These are phyloP conservation scores for Aphelocoma californica DNA, from an alignment of 2,797 vertebrate genomes.

Conservation along the genomic window DNA sequence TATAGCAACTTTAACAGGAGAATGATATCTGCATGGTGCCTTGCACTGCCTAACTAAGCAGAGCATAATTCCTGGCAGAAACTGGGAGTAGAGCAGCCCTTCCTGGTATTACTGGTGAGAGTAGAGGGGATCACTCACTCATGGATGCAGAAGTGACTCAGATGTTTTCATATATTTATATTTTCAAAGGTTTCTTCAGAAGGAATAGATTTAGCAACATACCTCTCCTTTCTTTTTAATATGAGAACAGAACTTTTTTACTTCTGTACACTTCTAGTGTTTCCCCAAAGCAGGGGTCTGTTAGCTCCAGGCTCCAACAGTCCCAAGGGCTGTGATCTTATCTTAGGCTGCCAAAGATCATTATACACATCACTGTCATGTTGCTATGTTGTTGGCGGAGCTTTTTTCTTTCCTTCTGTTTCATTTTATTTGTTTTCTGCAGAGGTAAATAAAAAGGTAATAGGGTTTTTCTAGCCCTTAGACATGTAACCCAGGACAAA, in stretches of 20 bases:
- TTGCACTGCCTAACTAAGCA: not conserved
- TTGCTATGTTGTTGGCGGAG: conserved; percentile 14
- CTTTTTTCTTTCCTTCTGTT: not conserved
- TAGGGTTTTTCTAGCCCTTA: conserved; percentile 11
- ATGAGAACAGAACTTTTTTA: not conserved
- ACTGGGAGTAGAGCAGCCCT: not conserved
- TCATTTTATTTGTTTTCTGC: conserved; percentile 38
- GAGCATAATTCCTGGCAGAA: not conserved
- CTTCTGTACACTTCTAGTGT: not conserved
- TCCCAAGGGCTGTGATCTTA: conserved; percentile 56
- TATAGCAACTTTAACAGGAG: not conserved
- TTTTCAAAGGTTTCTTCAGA: conserved; percentile 46
- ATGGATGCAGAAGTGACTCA: not conserved
- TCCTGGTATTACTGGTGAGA: not conserved
- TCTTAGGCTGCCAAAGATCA: conserved; percentile 48
- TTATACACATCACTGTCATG: conserved; percentile 52
- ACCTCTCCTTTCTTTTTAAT: conserved; percentile 17
- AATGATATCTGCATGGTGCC: not conserved
- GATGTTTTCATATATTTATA: not conserved
- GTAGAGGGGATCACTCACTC: not conserved
- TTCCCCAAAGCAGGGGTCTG: conserved; percentile 46
- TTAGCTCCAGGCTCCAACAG: conserved; percentile 39
- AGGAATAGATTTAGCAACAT: conserved; percentile 22
- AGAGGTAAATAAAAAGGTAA: not conserved
- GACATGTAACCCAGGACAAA: conserved; percentile 17